A percentile compares a stretch with the other conserved stretches of the same genome.
These are phyloP conservation scores for Urosaurus nigricauda DNA, from an alignment of 2,797 vertebrate genomes.

Conservation along the genomic window DNA sequence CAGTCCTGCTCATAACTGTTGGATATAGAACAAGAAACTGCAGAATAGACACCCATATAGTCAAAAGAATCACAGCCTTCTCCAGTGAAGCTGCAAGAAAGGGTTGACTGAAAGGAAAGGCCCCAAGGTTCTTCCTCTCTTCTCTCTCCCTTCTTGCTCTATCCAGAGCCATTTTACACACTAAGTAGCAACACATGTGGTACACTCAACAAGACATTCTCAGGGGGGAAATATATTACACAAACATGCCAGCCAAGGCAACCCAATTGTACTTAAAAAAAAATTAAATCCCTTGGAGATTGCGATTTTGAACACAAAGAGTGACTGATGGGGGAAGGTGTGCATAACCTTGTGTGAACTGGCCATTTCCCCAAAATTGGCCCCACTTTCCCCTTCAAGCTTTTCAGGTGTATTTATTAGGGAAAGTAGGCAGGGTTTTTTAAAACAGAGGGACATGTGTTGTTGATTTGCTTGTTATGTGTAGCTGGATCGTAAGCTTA, in stretches of 20 bases:
- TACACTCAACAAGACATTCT: background rate
- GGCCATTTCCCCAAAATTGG: background rate
- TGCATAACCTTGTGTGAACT: background rate
- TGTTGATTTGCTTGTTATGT: too few species aligned
- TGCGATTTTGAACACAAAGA: background rate
- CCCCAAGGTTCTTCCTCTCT: background rate
- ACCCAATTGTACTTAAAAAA: too few species aligned
- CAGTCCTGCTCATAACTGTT: background rate
- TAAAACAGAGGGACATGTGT: too few species aligned
- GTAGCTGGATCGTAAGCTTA: too few species aligned
- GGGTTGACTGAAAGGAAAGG: background rate
- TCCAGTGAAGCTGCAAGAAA: background rate
- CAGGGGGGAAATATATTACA: background rate
- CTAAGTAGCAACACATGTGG: background rate
- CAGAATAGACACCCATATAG: background rate
- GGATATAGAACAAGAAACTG: background rate
- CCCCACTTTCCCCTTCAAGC: too few species aligned
- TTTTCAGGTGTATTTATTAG: background rate
- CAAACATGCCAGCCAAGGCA: background rate
- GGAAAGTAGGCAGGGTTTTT: background rate
- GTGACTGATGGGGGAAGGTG: background rate
- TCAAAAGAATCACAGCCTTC: background rate
- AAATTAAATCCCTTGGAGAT: too few species aligned
- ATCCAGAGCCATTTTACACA: too few species aligned
- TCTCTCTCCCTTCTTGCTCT: background rate